Percentiles rank a stretch among this genome's conserved stretches.
Evolutionary conservation across 2,113 vertebrate species (phyloP).

Genomic region (Dasyurus viverrinus): DNA sequence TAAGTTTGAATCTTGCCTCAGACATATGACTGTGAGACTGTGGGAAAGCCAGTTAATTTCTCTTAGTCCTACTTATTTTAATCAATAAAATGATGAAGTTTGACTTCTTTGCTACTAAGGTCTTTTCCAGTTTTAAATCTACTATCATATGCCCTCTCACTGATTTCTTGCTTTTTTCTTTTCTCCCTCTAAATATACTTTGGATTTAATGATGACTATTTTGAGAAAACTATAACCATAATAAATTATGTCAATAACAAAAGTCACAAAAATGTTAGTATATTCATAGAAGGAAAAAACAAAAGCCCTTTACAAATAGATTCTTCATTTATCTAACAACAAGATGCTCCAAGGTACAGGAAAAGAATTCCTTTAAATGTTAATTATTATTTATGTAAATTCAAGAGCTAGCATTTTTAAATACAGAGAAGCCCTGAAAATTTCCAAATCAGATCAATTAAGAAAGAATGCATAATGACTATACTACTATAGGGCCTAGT

Average conservation of each 20-base stretch:
- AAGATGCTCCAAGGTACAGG: neutral
- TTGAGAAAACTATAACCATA: neutral
- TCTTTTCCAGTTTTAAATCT: neutral
- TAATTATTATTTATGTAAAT: neutral
- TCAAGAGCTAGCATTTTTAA: neutral
- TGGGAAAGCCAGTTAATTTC: neutral
- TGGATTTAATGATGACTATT: neutral
- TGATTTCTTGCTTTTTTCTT: neutral
- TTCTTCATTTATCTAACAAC: neutral
- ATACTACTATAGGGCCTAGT: neutral
- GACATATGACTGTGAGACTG: neutral
- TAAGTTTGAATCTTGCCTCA: neutral
- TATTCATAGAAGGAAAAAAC: neutral
- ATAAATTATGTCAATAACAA: neutral
- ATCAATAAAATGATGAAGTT: neutral
- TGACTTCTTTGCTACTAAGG: neutral
- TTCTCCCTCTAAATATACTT: neutral
- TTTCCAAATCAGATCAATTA: neutral
- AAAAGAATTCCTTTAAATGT: neutral
- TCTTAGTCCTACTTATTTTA: neutral
- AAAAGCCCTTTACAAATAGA: neutral
- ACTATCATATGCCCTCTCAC: neutral
- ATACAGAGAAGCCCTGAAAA: neutral
- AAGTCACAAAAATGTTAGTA: neutral
- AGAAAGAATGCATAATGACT: neutral